These are phyloP conservation scores for Apoda limacodes DNA, from an alignment of 2,888 invertebrate species.

Conservation along the genomic window DNA sequence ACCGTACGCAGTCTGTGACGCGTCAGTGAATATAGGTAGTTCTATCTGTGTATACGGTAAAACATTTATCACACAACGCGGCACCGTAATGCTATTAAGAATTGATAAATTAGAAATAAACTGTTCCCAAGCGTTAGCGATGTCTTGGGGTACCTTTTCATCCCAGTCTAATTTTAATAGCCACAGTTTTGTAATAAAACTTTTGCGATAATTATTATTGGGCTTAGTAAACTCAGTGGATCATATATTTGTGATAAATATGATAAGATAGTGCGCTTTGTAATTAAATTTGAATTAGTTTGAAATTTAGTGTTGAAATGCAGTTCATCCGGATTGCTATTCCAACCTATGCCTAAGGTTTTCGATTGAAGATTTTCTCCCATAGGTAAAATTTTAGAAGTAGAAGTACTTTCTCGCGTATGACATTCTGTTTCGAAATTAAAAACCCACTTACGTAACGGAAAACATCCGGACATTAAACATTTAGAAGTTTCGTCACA, in stretches of 20 bases:
- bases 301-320: conserved; percentile 2
- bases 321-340: conserved; percentile 17
- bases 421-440: too few relatives aligned
- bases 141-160: conserved; percentile 6
- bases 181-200: conserved; percentile 8
- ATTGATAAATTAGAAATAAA: conserved; percentile 2
- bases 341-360: conserved; percentile 17
- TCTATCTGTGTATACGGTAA: conserved; percentile 1
- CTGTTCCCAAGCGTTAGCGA: conserved; percentile 2
- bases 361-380: conserved; percentile 4
- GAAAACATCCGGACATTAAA: too few relatives aligned
- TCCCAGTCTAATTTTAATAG: conserved; percentile 9
- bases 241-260: neutral
- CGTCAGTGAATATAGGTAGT: conserved; percentile 15
- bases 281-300: conserved; percentile 5
- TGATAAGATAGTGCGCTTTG: too few relatives aligned
- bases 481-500: too few relatives aligned
- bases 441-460: too few relatives aligned
- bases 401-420: neutral
- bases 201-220: conserved; percentile 3
- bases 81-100: conserved; percentile 2
- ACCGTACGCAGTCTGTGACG: too few relatives aligned
- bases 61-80: conserved; percentile 4
- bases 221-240: conserved; percentile 3
- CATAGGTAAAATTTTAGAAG: conserved; percentile 1